These are phyloP conservation scores for Lordiphosa fenestrarum DNA, from an alignment of 2,888 invertebrate species.

Conservation along the genomic window DNA sequence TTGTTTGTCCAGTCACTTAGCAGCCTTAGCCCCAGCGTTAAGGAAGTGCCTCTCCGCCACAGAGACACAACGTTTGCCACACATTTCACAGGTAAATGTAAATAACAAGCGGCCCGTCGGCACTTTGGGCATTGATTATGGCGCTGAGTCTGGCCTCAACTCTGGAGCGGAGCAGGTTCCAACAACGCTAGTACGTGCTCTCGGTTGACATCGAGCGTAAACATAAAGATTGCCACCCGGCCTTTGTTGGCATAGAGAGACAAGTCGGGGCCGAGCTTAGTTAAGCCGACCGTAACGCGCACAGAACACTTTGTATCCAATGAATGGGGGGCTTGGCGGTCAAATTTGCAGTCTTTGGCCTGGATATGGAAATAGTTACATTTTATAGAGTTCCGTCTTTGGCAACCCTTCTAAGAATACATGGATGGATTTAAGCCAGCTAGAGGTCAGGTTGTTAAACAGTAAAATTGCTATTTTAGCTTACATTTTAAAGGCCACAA, in stretches of 20 bases:
- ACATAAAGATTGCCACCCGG: conserved; percentile 25
- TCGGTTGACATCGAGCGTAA: conserved; percentile 12
- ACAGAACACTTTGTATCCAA: neutral
- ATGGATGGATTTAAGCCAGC: no score
- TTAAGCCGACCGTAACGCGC: conserved; percentile 15
- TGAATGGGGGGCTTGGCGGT: conserved; percentile 5
- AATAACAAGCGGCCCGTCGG: conserved; percentile 37
- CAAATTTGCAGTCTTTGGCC: neutral
- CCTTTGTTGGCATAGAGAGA: conserved; percentile 47
- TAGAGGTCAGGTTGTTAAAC: no score
- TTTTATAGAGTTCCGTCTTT: no score
- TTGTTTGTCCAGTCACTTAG: conserved; percentile 62
- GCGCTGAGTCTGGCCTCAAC: conserved; percentile 19
- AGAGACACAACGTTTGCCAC: conserved; percentile 45
- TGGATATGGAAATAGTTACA: neutral
- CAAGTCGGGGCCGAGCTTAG: conserved; percentile 22
- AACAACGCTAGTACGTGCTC: neutral
- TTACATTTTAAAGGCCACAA: no score
- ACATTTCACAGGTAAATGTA: conserved; percentile 59
- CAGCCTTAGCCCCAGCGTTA: conserved; percentile 38
- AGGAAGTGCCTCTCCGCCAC: conserved; percentile 43
- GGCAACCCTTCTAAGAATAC: no score
- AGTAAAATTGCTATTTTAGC: no score
- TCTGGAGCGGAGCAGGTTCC: neutral
- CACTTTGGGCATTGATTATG: conserved; percentile 23